Evolutionary conservation across 2,113 vertebrate genomes (phyloP).

Genomic region (Sakesphorus luctuosus): DNA sequence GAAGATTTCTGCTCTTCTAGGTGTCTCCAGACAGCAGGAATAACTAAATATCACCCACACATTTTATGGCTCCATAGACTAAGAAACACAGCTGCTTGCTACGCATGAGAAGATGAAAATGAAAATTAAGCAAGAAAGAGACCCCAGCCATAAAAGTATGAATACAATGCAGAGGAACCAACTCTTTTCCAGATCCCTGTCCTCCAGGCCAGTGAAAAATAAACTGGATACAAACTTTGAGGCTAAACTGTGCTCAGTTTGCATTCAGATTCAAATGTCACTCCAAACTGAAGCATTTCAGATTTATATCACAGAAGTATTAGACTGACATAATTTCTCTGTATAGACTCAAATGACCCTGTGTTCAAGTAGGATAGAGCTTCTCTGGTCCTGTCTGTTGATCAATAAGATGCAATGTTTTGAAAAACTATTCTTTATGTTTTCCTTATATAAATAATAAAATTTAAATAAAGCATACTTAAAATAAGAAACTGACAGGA

Average conservation of each 20-base stretch:
- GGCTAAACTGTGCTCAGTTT: background rate
- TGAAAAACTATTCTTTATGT: background rate
- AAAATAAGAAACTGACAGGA: background rate
- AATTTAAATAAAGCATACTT: background rate
- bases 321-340: background rate
- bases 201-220: background rate
- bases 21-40: background rate
- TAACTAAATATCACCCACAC: background rate
- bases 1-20: background rate
- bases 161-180: background rate
- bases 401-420: background rate
- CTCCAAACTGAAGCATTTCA: background rate
- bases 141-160: background rate
- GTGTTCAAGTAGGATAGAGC: background rate
- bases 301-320: background rate
- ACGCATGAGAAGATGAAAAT: background rate
- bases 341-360: background rate
- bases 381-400: background rate
- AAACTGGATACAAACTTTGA: background rate
- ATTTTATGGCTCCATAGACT: background rate
- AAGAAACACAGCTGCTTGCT: background rate
- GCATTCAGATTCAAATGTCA: background rate
- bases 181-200: background rate
- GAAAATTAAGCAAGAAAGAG: background rate
- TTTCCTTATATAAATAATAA: background rate